Evolutionary conservation across 1,140 invertebrate species (phyloP).

Genomic region (Sitobion miscanthi): DNA sequence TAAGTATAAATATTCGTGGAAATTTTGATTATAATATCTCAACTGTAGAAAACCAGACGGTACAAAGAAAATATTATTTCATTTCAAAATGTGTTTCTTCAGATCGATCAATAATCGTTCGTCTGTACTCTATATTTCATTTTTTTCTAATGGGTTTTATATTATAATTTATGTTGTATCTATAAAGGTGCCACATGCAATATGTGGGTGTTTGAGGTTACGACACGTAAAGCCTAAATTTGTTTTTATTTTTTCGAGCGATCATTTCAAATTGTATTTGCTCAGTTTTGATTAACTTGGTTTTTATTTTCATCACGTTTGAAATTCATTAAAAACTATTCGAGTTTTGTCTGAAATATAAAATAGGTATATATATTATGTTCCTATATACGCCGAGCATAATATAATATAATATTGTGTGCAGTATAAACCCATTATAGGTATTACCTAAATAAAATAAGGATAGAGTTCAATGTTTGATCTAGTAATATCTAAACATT

Average conservation of each 20-base stretch:
- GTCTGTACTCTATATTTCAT: background rate
- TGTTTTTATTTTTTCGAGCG: background rate
- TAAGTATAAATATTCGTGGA: background rate
- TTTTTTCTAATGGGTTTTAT: background rate
- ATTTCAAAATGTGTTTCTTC: background rate
- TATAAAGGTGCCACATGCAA: background rate
- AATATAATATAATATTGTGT: too few species aligned
- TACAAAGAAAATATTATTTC: background rate
- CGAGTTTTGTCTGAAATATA: background rate
- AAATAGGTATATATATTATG: background rate
- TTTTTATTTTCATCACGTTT: background rate
- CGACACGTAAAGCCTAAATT: background rate
- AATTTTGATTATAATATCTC: background rate
- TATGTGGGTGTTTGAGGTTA: background rate
- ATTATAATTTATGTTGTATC: background rate
- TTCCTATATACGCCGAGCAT: background rate
- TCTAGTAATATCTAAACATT: background rate
- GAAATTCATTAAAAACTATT: constrained; percentile 1
- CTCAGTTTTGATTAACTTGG: background rate
- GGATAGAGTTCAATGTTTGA: background rate
- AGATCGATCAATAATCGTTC: background rate
- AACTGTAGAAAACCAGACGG: background rate
- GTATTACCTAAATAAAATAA: too few species aligned
- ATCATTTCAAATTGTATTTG: background rate
- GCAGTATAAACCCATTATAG: too few species aligned